Percentiles rank a stretch among this genome's conserved stretches.
phyloP scores from a whole-genome alignment of 2,888 invertebrate genomes.

The Erebia ligea region DNA sequence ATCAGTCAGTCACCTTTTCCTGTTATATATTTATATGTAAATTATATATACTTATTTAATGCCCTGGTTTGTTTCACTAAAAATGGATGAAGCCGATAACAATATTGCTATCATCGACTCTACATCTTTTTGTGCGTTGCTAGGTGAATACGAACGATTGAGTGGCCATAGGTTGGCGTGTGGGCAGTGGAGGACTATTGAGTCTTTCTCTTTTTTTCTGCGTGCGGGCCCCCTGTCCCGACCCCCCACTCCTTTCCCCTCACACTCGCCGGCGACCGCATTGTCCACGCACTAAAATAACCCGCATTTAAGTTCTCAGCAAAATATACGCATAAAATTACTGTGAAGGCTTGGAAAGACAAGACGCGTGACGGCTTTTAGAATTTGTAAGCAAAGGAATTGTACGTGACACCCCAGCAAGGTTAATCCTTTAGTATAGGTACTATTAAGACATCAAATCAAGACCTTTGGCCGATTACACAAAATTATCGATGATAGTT shows the following conservation, averaged over 20 bases:
- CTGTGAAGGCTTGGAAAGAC: slow-evolving; percentile 45
- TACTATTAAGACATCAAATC: too few species aligned
- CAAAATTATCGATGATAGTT: too few species aligned
- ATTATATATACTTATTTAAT: too few species aligned
- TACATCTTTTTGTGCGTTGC: slow-evolving; percentile 50
- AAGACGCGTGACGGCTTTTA: not conserved
- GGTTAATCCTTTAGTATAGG: too few species aligned
- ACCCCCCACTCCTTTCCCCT: not conserved
- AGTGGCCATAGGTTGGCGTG: slow-evolving; percentile 79
- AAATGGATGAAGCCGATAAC: not conserved
- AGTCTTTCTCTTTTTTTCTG: slow-evolving; percentile 67
- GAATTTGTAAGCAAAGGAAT: too few species aligned
- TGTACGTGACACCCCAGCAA: too few species aligned
- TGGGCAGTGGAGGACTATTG: slow-evolving; percentile 79
- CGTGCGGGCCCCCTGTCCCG: slow-evolving; percentile 45
- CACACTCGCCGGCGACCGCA: slow-evolving; percentile 42
- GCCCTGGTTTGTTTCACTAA: not conserved
- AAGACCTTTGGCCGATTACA: too few species aligned
- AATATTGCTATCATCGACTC: slow-evolving; percentile 48
- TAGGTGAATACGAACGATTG: slow-evolving; percentile 72
- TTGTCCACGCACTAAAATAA: slow-evolving; percentile 73
- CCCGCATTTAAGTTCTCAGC: slow-evolving; percentile 66
- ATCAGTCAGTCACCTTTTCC: too few species aligned
- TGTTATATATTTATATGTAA: too few species aligned
- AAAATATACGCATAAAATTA: slow-evolving; percentile 65